A percentile compares a stretch with the other conserved stretches of the same genome.
phyloP scores from a whole-genome alignment of 2,113 vertebrate species.

The Chaenogobius annularis region DNA sequence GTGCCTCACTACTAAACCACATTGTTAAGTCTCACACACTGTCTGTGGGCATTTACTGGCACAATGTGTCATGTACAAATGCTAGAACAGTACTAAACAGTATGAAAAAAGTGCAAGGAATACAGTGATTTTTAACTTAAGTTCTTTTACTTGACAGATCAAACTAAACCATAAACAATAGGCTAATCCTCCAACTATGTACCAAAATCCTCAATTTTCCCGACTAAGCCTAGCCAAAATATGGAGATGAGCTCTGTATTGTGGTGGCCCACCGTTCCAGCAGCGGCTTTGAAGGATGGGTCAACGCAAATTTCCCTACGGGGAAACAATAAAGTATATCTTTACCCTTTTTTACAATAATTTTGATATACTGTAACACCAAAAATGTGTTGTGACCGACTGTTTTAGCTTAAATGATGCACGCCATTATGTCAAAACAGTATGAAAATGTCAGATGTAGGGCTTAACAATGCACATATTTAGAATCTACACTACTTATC shows the following conservation, averaged over 20 bases:
- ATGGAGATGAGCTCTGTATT: not conserved
- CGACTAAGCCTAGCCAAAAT: not conserved
- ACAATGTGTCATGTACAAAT: not conserved
- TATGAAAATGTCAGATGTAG: not conserved
- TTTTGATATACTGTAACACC: too few relatives aligned
- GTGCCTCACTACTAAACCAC: constrained; percentile 40
- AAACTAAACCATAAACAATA: not conserved
- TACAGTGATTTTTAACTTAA: not conserved
- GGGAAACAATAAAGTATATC: too few relatives aligned
- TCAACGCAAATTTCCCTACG: not conserved
- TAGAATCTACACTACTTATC: constrained; percentile 10
- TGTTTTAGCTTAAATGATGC: too few relatives aligned
- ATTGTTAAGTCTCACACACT: constrained; percentile 29
- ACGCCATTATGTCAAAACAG: too few relatives aligned
- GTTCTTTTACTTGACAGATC: not conserved
- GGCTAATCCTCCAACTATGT: not conserved
- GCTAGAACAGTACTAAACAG: not conserved
- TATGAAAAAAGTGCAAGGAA: not conserved
- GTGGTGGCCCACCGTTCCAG: too few relatives aligned
- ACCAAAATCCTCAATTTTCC: not conserved
- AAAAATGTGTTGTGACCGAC: too few relatives aligned
- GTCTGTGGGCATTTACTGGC: not conserved
- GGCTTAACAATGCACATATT: not conserved
- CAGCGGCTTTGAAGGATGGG: not conserved
- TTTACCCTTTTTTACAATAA: too few relatives aligned